Evolutionary conservation across 2,888 invertebrate genomes (phyloP), one percentile per base, ranked within the genome.

Genomic region (Patella pellucida): DNA sequence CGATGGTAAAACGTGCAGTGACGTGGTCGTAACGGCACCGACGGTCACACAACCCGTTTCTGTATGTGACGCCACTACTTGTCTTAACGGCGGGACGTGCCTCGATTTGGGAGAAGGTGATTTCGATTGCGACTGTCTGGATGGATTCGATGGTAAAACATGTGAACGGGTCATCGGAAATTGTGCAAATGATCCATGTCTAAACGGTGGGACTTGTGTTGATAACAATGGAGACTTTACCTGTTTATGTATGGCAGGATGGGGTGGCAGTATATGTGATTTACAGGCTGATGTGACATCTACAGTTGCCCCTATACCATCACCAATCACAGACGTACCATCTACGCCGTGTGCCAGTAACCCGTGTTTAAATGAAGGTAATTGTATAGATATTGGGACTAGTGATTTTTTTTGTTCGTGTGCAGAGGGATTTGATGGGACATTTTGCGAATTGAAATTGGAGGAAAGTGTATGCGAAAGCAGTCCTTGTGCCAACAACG

Each of bases 61-160:
- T 27, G 76, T 81, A 72, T 85, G 85, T 68, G 68, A 50, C 1
- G 80, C 80, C 19, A 76, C 68, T 11, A 83, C 85, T 11, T 85
- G 85, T 73, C 67, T 75, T 54, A 80, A 85, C 72, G 77, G 71
- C 12, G 84, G 83, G 12, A 77, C 75, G n/a, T 85, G 85, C 76
- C 71, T 79, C 12, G 81, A 83, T 75, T n/a, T 71, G 31, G 62
- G 80, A 12, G 78, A 74, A 9, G 41, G 41, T 7, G 16, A 50
- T 12, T 83, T 68, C 69, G 71, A 69, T 4, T 84, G 82, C 68
- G 96, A 96, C 69, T 98, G 97, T 92, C 94, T 95, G 69, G 93
- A 96, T 67, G 97, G 97, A 0, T 96, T 95, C 89, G 96, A 96
- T 0, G 97, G 97, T 0, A 92, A 94, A n/a, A 95, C 95, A 89